Evolutionary conservation across 1,140 invertebrate genomes (phyloP), one percentile per base, ranked within the genome.

Genomic region (Drepana arcuata): DNA sequence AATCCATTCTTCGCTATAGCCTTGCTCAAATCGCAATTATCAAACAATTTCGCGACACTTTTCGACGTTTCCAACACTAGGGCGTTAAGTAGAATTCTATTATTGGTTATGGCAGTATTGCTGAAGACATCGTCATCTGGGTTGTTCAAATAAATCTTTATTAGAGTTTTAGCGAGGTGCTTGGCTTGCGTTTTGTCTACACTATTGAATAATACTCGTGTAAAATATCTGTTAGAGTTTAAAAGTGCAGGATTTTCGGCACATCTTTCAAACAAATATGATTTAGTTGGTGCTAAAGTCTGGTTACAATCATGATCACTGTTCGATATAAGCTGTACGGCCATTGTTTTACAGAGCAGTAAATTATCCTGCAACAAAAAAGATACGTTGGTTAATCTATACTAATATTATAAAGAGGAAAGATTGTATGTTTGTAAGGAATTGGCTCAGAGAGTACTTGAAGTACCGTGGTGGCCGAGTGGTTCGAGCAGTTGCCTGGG

Each of bases 301-400:
- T 26, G 18, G 18, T 9, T 21, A 9, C 4, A 21, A 9, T 21
- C 18, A 5, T 21, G 4, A 21, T 21, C 4, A 21, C 4, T 4
- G 18, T 21, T 21, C 9, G 4, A 5, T 9, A 21, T 21, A 5
- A 21, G 4, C 4, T 77, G 26, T 0, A 56, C 27, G 1, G 60
- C 54, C 35, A 70, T 61, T 14, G 55, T 52, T 55, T 75, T 79
- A n/a, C 50, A 38, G 3, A 67, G 48, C 1, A 73, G 59, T 4
- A 81, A 14, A 16, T 79, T 46, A 31, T 73, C 49, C 77, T 81
- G 68, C 35, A 80, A 42, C 38, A 14, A 7, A 23, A 29, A 31
- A 35, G n/a, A n/a, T n/a, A n/a, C n/a, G n/a, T n/a, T n/a, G n/a
- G n/a, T n/a, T n/a, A n/a, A n/a, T n/a, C n/a, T n/a, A n/a, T n/a